Conservation (phyloP, 2,888 invertebrate species). For the Hirtodrosophila histrioides region DNA sequence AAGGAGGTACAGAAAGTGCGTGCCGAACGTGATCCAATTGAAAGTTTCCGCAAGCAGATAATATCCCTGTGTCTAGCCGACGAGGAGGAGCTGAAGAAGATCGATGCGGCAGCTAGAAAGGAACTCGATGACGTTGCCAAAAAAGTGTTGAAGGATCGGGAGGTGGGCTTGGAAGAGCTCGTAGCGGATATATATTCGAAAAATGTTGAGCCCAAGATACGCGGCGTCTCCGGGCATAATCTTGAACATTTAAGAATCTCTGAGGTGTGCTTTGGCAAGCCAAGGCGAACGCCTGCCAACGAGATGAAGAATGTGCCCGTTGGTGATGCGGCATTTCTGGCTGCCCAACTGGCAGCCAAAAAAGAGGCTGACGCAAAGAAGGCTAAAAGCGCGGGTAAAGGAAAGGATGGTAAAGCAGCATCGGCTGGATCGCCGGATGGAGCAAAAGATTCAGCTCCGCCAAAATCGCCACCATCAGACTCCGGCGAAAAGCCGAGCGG, state of each 20-base stretch:
- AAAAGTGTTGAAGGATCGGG: slow-evolving; percentile 89
- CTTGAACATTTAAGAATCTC: slow-evolving; percentile 42
- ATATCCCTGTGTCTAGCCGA: slow-evolving; percentile 86
- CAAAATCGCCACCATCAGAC: slow-evolving; percentile 2
- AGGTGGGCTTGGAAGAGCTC: slow-evolving; percentile 90
- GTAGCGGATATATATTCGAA: slow-evolving; percentile 90
- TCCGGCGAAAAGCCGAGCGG: neutral
- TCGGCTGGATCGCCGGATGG: neutral
- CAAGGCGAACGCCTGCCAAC: slow-evolving; percentile 41
- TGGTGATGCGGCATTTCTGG: slow-evolving; percentile 46
- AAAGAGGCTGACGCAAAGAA: slow-evolving; percentile 16
- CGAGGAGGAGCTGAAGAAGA: slow-evolving; percentile 83
- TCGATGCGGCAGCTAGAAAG: slow-evolving; percentile 86
- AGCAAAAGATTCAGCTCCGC: neutral
- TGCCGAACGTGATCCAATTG: slow-evolving; percentile 96
- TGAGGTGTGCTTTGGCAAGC: slow-evolving; percentile 61
- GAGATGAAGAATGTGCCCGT: slow-evolving; percentile 56
- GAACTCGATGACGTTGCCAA: slow-evolving; percentile 92
- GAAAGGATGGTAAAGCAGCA: no score
- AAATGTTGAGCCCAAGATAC: slow-evolving; percentile 87
- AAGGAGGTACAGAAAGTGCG: slow-evolving; percentile 97
- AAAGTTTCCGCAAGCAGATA: slow-evolving; percentile 95
- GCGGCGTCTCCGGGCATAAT: slow-evolving; percentile 84
- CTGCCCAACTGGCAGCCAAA: slow-evolving; percentile 8
- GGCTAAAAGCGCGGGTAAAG: neutral